Base-by-base conservation (phyloP, 1,140 invertebrate species). In the Diprion similis region DNA sequence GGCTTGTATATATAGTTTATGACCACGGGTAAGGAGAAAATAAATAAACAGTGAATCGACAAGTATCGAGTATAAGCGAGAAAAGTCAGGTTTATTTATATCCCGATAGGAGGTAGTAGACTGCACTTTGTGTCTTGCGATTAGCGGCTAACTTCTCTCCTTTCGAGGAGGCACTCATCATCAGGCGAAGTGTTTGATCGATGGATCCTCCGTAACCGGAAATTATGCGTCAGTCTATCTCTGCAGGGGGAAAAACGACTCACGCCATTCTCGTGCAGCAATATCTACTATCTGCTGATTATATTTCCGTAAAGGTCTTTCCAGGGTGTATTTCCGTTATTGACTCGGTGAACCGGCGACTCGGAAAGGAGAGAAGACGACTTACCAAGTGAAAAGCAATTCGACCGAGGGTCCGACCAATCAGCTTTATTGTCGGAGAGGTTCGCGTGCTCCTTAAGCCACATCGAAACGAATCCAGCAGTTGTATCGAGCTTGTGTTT, bases 151-250 rank as follows among this genome's bases (percentile, higher is more conserved):
- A 15, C 11, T 59, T 15, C 51, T 15, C 51, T 86, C 82, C 84
- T 64, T 75, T 75, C 45, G 72, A 74, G 75, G 77, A 75, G 79
- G 78, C 77, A 75, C 11, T 79, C 78, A 76, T 80, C 77, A 76
- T 72, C 68, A 76, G 77, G 76, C 72, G 73, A 75, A 81, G 72
- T 87, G 86, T 88, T 88, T 88, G 87, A 88, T 88, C 87, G 87
- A 88, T 88, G 82, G 82, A 85, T 88, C 80, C 78, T 78, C 78
- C 84, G 75, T 78, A 82, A 80, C 81, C 86, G 86, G 87, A 88
- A 88, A 88, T 88, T 88, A 88, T 87, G 86, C 86, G 87, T 87
- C 87, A 87, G 84, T 82, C 84, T 84, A 84, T 87, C 84, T 82
- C 74, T 79, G 80, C 74, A 80, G 73, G 81, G 82, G 83, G 86